Evolutionary conservation across 2,113 vertebrate species (phyloP).

Genomic region (Gyps fulvus): DNA sequence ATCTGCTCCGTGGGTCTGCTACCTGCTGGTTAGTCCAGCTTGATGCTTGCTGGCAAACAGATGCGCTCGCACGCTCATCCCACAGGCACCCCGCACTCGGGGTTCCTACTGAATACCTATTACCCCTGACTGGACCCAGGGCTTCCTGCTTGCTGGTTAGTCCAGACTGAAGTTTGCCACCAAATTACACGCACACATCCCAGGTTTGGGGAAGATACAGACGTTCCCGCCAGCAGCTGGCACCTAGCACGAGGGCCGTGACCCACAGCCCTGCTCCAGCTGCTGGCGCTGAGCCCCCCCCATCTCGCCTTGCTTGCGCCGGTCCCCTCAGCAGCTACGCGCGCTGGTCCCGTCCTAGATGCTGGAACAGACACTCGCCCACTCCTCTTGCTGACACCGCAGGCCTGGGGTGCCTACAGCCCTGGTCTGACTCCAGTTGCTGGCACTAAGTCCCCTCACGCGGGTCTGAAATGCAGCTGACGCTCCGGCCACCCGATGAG

Average conservation of each 20-base stretch:
- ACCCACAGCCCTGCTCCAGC: neutral
- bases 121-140: neutral
- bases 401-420: neutral
- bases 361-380: neutral
- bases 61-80: neutral
- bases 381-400: neutral
- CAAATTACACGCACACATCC: neutral
- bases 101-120: neutral
- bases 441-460: neutral
- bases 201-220: neutral
- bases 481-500: accelerated
- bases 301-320: neutral
- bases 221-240: no score
- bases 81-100: neutral
- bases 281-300: neutral
- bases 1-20: neutral
- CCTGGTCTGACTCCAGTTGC: neutral
- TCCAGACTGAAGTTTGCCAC: neutral
- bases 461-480: neutral
- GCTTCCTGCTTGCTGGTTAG: neutral
- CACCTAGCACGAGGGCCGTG: no score
- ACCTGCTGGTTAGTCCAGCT: neutral
- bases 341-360: neutral
- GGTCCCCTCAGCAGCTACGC: neutral
- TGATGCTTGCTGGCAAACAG: neutral